Evolutionary conservation across 2,797 vertebrate genomes (phyloP).

Genomic region (Molossus molossus): DNA sequence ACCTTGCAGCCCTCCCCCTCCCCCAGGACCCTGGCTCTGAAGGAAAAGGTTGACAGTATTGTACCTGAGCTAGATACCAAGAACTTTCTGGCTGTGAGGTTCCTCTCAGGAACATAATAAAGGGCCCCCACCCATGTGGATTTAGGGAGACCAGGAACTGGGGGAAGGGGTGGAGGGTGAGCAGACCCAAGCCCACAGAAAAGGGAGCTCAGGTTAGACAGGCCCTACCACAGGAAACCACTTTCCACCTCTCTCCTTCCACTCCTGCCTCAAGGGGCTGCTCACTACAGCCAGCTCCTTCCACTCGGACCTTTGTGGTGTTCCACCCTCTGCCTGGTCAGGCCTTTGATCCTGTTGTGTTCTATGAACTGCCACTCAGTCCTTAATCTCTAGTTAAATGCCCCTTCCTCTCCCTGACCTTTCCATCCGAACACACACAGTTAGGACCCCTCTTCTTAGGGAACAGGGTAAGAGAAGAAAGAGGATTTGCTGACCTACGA

Average conservation of each 20-base stretch:
- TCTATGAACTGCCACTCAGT: neutral
- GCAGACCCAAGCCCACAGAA: neutral
- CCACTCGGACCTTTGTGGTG: neutral
- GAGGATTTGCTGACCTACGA: neutral
- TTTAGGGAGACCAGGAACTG: neutral
- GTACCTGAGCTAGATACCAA: neutral
- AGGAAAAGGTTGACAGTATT: neutral
- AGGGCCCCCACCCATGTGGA: neutral
- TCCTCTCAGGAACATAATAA: neutral
- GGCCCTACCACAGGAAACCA: neutral
- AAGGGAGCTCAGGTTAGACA: neutral
- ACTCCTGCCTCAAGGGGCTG: neutral
- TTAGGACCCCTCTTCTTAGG: neutral
- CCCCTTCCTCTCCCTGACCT: constrained; percentile 9
- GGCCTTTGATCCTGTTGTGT: neutral
- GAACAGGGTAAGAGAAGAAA: neutral
- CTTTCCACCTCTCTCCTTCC: neutral
- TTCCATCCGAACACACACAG: neutral
- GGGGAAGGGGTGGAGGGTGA: neutral
- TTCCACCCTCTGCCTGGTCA: neutral
- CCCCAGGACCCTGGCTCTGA: neutral
- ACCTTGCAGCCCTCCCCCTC: neutral
- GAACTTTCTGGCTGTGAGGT: neutral
- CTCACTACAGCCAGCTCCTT: neutral
- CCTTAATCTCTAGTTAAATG: constrained; percentile 43